These are phyloP conservation scores for Oligia latruncula DNA, from an alignment of 2,888 invertebrate genomes.

Conservation along the genomic window DNA sequence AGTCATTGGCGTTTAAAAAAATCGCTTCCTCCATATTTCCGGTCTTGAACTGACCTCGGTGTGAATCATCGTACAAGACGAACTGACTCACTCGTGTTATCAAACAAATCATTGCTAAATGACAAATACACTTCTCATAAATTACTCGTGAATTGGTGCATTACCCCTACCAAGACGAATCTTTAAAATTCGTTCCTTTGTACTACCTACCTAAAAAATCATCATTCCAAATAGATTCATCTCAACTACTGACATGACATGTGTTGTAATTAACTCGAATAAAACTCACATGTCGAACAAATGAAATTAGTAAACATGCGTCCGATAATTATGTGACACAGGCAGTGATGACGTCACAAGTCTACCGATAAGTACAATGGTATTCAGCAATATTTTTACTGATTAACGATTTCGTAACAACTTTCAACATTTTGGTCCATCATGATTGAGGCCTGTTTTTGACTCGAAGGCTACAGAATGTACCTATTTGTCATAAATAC, in stretches of 20 bases:
- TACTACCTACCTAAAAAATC: conserved; percentile 33
- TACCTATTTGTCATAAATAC: conserved; percentile 43
- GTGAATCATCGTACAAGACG: conserved; percentile 67
- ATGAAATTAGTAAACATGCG: conserved; percentile 61
- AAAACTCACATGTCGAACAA: conserved; percentile 53
- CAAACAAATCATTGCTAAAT: conserved; percentile 74
- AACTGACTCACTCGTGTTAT: conserved; percentile 75
- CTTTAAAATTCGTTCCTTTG: conserved; percentile 48
- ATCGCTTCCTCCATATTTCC: conserved; percentile 69
- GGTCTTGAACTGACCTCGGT: conserved; percentile 65
- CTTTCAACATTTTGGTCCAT: conserved; percentile 55
- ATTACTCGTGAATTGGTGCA: conserved; percentile 61
- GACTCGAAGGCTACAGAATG: conserved; percentile 47
- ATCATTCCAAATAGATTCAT: conserved; percentile 51
- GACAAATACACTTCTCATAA: conserved; percentile 65
- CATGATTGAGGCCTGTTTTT: conserved; percentile 47
- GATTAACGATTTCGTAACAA: conserved; percentile 60
- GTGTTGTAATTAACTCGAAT: conserved; percentile 51
- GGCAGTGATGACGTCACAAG: conserved; percentile 59
- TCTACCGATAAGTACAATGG: conserved; percentile 61
- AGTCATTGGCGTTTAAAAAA: conserved; percentile 66
- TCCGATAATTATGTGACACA: conserved; percentile 41
- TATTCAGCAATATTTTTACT: conserved; percentile 56
- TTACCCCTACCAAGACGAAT: conserved; percentile 57
- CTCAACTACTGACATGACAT: conserved; percentile 57